Conservation (phyloP, 2,888 invertebrate genomes). For the Gerris lacustris region DNA sequence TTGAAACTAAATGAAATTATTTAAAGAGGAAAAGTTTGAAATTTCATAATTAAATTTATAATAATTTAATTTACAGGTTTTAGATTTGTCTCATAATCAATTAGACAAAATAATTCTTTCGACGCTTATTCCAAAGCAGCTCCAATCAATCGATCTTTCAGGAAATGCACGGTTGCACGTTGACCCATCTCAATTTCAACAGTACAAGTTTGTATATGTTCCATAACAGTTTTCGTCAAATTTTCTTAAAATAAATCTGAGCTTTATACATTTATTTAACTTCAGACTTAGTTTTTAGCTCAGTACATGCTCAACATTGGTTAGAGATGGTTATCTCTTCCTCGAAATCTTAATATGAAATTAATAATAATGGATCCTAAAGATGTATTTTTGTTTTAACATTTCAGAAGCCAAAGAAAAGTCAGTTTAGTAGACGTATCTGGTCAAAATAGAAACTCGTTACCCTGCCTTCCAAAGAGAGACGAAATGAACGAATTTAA, state of each 20-base stretch:
- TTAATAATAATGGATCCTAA: no score
- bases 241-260: no score
- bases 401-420: slow-evolving; percentile 40
- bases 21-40: no score
- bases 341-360: no score
- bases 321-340: no score
- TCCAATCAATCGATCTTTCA: slow-evolving; percentile 73
- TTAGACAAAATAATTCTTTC: slow-evolving; percentile 65
- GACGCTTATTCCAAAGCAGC: slow-evolving; percentile 62
- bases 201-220: slow-evolving; percentile 46
- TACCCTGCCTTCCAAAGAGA: slow-evolving; percentile 44
- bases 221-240: no score
- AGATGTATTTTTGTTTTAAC: no score
- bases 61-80: slow-evolving; percentile 37
- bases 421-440: slow-evolving; percentile 75
- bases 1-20: no score
- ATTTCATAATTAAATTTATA: no score
- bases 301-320: no score
- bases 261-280: no score
- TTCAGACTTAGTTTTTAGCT: no score
- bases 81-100: slow-evolving; percentile 77
- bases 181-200: slow-evolving; percentile 68
- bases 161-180: slow-evolving; percentile 71
- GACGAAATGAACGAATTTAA: slow-evolving; percentile 36
- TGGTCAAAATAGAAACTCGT: slow-evolving; percentile 56